Percentiles rank a stretch among this genome's conserved stretches.
These are phyloP conservation scores for Lethenteron reissneri DNA, from an alignment of 2,113 vertebrate species.

Conservation along the genomic window DNA sequence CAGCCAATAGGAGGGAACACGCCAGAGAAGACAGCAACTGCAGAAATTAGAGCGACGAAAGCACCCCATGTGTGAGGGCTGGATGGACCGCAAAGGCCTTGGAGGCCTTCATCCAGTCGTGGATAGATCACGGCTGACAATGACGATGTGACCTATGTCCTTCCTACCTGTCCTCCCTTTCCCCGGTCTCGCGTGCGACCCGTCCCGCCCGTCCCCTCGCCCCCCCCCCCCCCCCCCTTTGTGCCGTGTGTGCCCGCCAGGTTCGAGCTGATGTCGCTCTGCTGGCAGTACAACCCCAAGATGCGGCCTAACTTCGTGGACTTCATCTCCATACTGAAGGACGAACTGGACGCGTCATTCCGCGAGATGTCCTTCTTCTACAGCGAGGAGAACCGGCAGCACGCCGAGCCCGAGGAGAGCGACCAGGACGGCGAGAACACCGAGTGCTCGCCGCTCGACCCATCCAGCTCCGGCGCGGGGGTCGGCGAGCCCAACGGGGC, in stretches of 20 bases:
- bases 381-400: constrained; percentile 92
- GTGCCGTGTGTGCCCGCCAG: constrained; percentile 19
- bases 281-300: constrained; percentile 96
- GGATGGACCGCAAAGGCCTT: no score
- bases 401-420: constrained; percentile 61
- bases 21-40: no score
- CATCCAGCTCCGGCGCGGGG: constrained; percentile 17
- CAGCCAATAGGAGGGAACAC: no score
- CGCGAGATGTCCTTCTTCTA: constrained; percentile 89
- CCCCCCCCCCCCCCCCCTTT: no score
- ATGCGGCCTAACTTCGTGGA: constrained; percentile 91
- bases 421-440: constrained; percentile 82
- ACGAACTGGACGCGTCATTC: constrained; percentile 67
- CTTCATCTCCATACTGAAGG: constrained; percentile 80
- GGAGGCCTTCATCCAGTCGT: no score
- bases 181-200: background rate
- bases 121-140: no score
- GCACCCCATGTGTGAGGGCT: no score
- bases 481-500: no score
- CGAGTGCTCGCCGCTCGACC: constrained; percentile 88
- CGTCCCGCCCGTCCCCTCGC: background rate
- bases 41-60: no score
- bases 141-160: no score
- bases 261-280: constrained; percentile 93
- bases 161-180: background rate